These are phyloP conservation scores for Zaprionus lachaisei DNA, from an alignment of 1,140 invertebrate species.

Conservation along the genomic window DNA sequence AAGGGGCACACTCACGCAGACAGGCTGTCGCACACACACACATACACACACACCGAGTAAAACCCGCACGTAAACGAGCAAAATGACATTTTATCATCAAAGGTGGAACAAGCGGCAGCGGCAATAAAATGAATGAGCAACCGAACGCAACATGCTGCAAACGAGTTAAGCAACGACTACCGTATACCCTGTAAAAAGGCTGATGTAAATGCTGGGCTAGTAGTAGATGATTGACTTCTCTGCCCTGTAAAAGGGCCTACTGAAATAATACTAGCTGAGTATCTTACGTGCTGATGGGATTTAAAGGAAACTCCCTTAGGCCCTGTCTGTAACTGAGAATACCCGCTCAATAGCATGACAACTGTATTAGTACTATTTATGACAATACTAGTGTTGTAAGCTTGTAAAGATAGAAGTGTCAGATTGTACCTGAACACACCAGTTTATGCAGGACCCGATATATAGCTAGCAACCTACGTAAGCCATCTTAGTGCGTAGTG, in stretches of 20 bases:
- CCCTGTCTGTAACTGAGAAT: too few species aligned
- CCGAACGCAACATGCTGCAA: constrained; percentile 26
- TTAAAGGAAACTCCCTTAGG: too few species aligned
- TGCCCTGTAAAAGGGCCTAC: too few species aligned
- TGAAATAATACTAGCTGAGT: too few species aligned
- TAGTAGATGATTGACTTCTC: not conserved
- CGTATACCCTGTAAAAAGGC: not conserved
- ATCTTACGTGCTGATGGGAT: too few species aligned
- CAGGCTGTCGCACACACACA: constrained; percentile 3
- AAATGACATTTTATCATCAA: constrained; percentile 83
- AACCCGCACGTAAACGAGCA: constrained; percentile 77
- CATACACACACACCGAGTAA: not conserved
- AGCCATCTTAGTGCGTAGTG: not conserved
- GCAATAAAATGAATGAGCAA: constrained; percentile 55
- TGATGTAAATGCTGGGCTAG: not conserved
- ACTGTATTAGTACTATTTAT: not conserved
- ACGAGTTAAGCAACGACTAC: not conserved
- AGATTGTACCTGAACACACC: too few species aligned
- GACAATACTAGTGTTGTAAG: not conserved
- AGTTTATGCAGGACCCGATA: too few species aligned
- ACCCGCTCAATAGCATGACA: not conserved
- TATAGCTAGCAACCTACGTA: too few species aligned
- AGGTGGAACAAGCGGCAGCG: constrained; percentile 63
- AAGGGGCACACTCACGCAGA: constrained; percentile 20
- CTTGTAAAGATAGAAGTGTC: too few species aligned